Percentiles rank a stretch among this genome's conserved stretches.
phyloP scores from a whole-genome alignment of 1,140 invertebrate species.

The Chironomus tepperi region DNA sequence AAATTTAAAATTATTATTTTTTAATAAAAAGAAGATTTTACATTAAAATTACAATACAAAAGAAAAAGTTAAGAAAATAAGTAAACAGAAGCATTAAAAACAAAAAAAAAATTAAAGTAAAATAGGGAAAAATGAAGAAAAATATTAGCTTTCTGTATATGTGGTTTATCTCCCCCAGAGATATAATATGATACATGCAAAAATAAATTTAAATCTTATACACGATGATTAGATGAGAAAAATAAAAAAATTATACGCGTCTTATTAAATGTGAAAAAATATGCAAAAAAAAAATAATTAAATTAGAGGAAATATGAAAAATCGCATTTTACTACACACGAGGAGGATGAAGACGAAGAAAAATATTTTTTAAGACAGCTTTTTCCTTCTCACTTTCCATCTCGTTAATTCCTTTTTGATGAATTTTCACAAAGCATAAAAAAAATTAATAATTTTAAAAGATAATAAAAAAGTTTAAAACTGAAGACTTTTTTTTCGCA shows the following conservation, averaged over 20 bases:
- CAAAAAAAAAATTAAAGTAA: background rate
- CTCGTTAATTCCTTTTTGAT: no score
- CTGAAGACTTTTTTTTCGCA: no score
- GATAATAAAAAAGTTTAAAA: no score
- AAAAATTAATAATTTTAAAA: no score
- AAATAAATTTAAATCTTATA: background rate
- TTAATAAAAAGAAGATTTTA: background rate
- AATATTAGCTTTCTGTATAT: slow-evolving; percentile 2
- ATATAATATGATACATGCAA: background rate
- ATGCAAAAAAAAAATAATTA: slow-evolving; percentile 5
- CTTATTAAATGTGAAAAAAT: background rate
- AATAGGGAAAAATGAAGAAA: background rate
- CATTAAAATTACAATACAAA: background rate
- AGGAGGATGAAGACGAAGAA: background rate
- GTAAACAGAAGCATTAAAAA: background rate
- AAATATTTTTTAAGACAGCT: background rate
- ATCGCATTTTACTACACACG: background rate
- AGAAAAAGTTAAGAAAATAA: no score
- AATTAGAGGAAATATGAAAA: background rate
- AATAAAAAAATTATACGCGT: background rate
- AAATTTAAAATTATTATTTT: background rate
- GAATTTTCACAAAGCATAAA: no score
- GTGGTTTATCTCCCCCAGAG: background rate
- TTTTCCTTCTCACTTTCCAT: no score
- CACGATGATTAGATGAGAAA: background rate